These are phyloP conservation scores for Leucophenga maculata DNA, from an alignment of 2,888 invertebrate genomes.

Conservation along the genomic window DNA sequence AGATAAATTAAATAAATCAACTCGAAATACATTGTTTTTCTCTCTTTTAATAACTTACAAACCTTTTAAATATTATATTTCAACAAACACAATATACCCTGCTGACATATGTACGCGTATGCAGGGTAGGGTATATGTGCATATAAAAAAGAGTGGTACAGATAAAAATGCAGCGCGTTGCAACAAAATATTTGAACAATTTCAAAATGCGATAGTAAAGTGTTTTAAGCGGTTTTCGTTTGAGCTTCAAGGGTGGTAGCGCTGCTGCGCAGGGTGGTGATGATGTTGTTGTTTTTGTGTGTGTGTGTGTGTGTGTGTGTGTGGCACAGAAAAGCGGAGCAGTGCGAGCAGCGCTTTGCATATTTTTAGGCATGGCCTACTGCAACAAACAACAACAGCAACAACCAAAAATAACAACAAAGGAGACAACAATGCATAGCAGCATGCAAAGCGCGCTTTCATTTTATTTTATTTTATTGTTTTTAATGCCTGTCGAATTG, in stretches of 20 bases:
- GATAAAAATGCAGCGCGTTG: constrained; percentile 30
- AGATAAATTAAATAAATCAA: too few species aligned
- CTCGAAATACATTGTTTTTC: too few species aligned
- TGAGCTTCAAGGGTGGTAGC: constrained; percentile 46
- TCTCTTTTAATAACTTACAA: too few species aligned
- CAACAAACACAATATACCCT: not conserved
- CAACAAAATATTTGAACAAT: constrained; percentile 62
- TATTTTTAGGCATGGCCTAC: too few species aligned
- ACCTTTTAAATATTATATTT: not conserved
- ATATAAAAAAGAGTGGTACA: not conserved
- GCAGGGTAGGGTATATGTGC: too few species aligned
- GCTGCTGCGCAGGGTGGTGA: not conserved
- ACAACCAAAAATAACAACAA: not conserved
- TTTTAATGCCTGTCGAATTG: too few species aligned
- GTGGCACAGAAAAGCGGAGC: not conserved
- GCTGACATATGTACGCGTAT: not conserved
- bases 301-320: not conserved
- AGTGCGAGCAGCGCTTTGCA: not conserved
- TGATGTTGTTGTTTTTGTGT: not conserved
- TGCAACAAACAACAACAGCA: constrained; percentile 32
- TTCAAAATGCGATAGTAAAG: constrained; percentile 65
- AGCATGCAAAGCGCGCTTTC: not conserved
- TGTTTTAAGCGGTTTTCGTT: constrained; percentile 65
- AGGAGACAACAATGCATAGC: not conserved
- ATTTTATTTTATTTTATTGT: too few species aligned